Conservation (phyloP, 2,888 invertebrate genomes). For the Drosophila monieri region DNA sequence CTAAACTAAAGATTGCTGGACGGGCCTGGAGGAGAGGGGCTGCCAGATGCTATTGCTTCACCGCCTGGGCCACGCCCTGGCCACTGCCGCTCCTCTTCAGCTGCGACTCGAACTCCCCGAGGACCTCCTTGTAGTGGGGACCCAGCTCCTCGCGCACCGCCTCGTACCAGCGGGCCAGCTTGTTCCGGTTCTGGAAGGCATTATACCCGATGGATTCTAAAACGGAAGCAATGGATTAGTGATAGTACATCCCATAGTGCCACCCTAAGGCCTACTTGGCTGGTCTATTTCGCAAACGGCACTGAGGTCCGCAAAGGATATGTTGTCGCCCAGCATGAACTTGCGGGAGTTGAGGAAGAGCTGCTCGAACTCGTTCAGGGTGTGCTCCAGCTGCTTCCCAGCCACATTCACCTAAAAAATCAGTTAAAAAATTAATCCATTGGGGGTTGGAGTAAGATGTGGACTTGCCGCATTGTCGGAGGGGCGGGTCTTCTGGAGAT, state of each 20-base stretch:
- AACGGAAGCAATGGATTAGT: constrained; percentile 3
- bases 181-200: constrained; percentile 86
- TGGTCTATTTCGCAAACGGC: constrained; percentile 92
- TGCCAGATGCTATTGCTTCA: constrained; percentile 67
- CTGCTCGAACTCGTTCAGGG: constrained; percentile 86
- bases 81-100: constrained; percentile 66
- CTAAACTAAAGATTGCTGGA: constrained; percentile 25
- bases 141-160: constrained; percentile 86
- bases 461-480: constrained; percentile 83
- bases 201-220: constrained; percentile 88
- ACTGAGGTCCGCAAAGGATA: constrained; percentile 90
- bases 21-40: constrained; percentile 2
- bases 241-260: background rate
- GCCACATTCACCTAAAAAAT: constrained; percentile 69
- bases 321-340: constrained; percentile 86
- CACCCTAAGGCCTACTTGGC: constrained; percentile 88
- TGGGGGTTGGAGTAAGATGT: no score
- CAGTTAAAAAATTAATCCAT: background rate
- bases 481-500: constrained; percentile 84
- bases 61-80: constrained; percentile 61
- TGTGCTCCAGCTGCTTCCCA: constrained; percentile 85
- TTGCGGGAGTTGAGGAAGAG: constrained; percentile 84
- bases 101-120: constrained; percentile 78
- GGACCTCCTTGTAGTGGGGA: constrained; percentile 88
- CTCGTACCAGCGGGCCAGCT: constrained; percentile 87